A percentile compares a stretch with the other conserved stretches of the same genome.
Conservation (phyloP, 1,140 invertebrate species). For the Dinoponera quadriceps region DNA sequence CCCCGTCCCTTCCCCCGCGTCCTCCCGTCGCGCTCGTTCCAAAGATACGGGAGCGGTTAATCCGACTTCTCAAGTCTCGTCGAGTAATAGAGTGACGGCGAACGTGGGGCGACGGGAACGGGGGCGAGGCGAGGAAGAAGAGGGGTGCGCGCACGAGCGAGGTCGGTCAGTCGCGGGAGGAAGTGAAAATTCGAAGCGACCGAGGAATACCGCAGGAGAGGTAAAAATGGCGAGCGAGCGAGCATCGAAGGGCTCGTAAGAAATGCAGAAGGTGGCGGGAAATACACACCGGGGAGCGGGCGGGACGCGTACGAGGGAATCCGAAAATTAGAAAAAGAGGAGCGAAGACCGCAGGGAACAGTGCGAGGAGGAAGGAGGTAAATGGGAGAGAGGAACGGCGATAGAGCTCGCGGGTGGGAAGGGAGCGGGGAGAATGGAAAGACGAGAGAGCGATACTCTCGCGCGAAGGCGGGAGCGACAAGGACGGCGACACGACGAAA, state of each 20-base stretch:
- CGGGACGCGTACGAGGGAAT: background rate
- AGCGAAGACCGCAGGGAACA: background rate
- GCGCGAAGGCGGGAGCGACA: slow-evolving; percentile 17
- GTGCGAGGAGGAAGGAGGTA: background rate
- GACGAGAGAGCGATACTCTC: slow-evolving; percentile 45
- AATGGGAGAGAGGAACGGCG: slow-evolving; percentile 18
- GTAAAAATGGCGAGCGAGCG: background rate
- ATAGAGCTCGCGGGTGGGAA: background rate
- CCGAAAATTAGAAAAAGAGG: slow-evolving; percentile 12
- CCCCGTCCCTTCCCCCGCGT: slow-evolving; percentile 7
- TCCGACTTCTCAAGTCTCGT: slow-evolving; percentile 57
- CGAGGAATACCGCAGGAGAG: background rate
- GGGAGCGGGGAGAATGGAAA: slow-evolving; percentile 23
- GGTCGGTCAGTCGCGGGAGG: background rate
- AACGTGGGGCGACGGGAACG: background rate
- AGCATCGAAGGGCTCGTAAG: background rate
- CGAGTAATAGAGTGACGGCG: slow-evolving; percentile 30
- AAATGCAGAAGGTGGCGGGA: background rate
- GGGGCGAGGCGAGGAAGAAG: background rate
- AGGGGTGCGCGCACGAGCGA: background rate
- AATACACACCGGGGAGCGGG: background rate
- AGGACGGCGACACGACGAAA: slow-evolving; percentile 28
- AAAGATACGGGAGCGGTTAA: slow-evolving; percentile 52
- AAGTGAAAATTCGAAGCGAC: background rate
- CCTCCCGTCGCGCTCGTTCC: slow-evolving; percentile 20